phyloP scores from a whole-genome alignment of 2,888 invertebrate species.

The Scaptomyza tumidula region DNA sequence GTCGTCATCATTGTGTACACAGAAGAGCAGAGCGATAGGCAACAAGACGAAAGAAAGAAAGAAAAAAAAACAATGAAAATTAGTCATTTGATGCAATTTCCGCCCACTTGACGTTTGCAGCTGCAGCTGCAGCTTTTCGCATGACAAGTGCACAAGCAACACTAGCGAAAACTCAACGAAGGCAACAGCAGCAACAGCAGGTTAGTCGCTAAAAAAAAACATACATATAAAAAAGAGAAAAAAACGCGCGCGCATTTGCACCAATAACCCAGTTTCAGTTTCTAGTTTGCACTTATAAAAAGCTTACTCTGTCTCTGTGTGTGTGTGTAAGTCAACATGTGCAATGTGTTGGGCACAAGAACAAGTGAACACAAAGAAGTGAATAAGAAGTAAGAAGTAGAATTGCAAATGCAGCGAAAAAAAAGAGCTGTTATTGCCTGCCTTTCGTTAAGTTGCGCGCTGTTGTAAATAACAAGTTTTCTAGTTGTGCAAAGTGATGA shows the following conservation, averaged over 20 bases:
- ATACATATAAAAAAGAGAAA: not conserved
- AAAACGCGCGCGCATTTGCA: conserved; percentile 66
- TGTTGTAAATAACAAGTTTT: conserved; percentile 72
- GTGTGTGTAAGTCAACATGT: conserved; percentile 34
- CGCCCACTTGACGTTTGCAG: conserved; percentile 54
- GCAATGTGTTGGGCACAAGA: conserved; percentile 42
- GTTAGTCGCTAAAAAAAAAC: conserved; percentile 21
- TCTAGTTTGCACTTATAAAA: conserved; percentile 76
- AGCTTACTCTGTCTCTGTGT: conserved; percentile 24
- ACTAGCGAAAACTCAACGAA: conserved; percentile 18
- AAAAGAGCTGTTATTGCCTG: conserved; percentile 30
- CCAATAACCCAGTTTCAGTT: conserved; percentile 79
- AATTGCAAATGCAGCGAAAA: conserved; percentile 39
- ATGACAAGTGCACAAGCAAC: conserved; percentile 65
- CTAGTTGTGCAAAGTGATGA: conserved; percentile 72
- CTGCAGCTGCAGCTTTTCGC: conserved; percentile 47
- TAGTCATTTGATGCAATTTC: conserved; percentile 75
- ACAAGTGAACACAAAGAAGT: conserved; percentile 25
- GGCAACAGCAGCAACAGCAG: conserved; percentile 21
- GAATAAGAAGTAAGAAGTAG: conserved; percentile 21
- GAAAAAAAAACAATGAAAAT: conserved; percentile 54
- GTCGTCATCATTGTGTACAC: conserved; percentile 43
- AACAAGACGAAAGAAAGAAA: conserved; percentile 19
- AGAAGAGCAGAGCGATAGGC: conserved; percentile 23
- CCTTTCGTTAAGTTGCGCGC: conserved; percentile 33